Percentiles rank a stretch among this genome's conserved stretches.
phyloP scores from a whole-genome alignment of 2,888 invertebrate genomes.

The Hirtodrosophila trivittata region DNA sequence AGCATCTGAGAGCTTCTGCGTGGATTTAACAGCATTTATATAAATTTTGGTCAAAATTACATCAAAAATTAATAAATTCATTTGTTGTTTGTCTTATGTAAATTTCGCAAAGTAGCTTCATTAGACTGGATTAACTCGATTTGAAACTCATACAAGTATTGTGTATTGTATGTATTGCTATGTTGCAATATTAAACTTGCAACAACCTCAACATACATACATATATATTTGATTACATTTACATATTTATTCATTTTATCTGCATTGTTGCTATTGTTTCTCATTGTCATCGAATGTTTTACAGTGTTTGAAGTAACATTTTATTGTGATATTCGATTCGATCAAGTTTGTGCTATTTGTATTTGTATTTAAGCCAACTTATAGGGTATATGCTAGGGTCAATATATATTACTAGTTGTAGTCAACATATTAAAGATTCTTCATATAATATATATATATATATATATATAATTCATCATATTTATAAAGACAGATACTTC shows the following conservation, averaged over 20 bases:
- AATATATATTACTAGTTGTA: no score
- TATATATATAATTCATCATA: no score
- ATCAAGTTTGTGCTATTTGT: conserved; percentile 37
- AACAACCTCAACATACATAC: no score
- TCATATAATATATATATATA: no score
- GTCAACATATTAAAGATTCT: no score
- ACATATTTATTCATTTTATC: conserved; percentile 31
- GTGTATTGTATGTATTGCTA: conserved; percentile 6
- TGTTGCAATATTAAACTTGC: conserved; percentile 59
- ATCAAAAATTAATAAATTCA: conserved; percentile 61
- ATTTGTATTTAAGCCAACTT: conserved; percentile 6
- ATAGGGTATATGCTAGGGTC: background rate
- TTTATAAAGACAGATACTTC: no score
- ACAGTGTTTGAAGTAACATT: conserved; percentile 28
- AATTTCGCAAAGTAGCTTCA: conserved; percentile 50
- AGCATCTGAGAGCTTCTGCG: conserved; percentile 7
- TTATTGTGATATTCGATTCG: conserved; percentile 32
- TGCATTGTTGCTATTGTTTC: conserved; percentile 2
- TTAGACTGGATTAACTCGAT: conserved; percentile 28
- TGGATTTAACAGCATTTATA: conserved; percentile 13
- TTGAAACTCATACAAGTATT: background rate
- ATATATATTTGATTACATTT: conserved; percentile 72
- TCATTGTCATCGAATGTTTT: conserved; percentile 37
- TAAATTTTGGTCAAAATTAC: conserved; percentile 36
- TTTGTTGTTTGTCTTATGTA: conserved; percentile 47